Percentiles rank a stretch among this genome's conserved stretches.
phyloP scores from a whole-genome alignment of 2,113 vertebrate species.

The Thalassoma bifasciatum region DNA sequence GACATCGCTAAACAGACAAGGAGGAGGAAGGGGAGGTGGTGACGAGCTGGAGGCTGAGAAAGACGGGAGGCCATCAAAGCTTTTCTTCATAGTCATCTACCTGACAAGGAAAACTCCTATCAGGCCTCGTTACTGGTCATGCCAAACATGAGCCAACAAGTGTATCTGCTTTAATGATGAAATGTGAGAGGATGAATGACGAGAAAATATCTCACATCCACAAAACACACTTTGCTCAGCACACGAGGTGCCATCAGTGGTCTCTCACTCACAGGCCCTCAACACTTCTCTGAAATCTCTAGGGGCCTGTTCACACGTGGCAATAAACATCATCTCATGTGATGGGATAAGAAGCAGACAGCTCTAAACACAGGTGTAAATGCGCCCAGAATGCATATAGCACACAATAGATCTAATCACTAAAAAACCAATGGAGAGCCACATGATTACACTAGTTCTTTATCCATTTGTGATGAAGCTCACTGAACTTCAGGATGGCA shows the following conservation, averaged over 20 bases:
- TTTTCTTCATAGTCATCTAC: constrained; percentile 36
- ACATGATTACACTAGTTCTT: too few species aligned
- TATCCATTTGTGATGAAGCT: background rate
- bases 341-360: constrained; percentile 43
- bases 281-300: constrained; percentile 50
- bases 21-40: constrained; percentile 49
- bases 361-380: constrained; percentile 64
- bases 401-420: constrained; percentile 3
- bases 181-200: background rate
- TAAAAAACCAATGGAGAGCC: too few species aligned
- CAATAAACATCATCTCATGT: constrained; percentile 48
- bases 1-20: constrained; percentile 75
- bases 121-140: background rate
- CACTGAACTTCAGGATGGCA: background rate
- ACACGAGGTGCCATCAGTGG: constrained; percentile 41
- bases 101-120: constrained; percentile 31
- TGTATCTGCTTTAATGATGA: background rate
- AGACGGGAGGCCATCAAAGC: constrained; percentile 33
- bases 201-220: constrained; percentile 31
- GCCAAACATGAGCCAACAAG: background rate
- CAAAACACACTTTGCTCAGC: constrained; percentile 25
- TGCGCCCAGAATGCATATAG: constrained; percentile 29
- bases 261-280: constrained; percentile 54
- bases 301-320: constrained; percentile 61
- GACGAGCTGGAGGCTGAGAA: constrained; percentile 44